Percentiles rank a stretch among this genome's conserved stretches.
phyloP scores from a whole-genome alignment of 2,113 vertebrate species.

The Tetrax tetrax region DNA sequence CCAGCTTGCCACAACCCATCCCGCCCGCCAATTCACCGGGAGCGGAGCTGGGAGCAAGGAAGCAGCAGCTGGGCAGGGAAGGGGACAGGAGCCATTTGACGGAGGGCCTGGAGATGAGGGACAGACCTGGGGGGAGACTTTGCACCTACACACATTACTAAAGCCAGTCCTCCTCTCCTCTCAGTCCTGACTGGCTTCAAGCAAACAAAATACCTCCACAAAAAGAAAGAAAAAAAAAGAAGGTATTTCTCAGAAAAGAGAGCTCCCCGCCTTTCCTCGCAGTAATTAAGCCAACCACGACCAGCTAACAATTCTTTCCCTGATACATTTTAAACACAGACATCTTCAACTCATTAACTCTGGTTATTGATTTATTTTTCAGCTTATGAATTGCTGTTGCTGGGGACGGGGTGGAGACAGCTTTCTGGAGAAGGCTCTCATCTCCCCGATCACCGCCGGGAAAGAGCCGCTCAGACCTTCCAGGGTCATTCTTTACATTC shows the following conservation, averaged over 20 bases:
- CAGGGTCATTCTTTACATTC: conserved; percentile 64
- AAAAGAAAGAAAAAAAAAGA: neutral
- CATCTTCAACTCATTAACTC: conserved; percentile 70
- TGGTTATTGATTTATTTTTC: conserved; percentile 64
- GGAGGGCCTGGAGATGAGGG: neutral
- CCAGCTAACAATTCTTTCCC: conserved; percentile 17
- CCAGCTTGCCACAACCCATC: fast-evolving
- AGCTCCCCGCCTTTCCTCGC: neutral
- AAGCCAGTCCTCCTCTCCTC: neutral
- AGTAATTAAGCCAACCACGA: conserved; percentile 7
- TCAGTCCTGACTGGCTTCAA: neutral
- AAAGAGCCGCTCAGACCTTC: conserved; percentile 38
- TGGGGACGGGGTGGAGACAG: conserved; percentile 38
- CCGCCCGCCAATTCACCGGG: neutral
- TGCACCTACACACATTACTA: neutral
- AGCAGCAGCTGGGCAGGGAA: neutral
- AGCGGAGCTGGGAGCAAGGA: neutral
- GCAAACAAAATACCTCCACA: neutral
- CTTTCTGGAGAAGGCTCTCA: conserved; percentile 44
- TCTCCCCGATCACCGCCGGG: neutral
- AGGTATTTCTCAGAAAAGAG: conserved; percentile 5
- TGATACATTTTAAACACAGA: conserved; percentile 33
- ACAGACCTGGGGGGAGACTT: neutral
- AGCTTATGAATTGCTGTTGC: conserved; percentile 52
- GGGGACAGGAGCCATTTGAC: neutral